Percentiles rank a stretch among this genome's conserved stretches.
Conservation (phyloP, 2,113 vertebrate species). For the Neomonachus schauinslandi region DNA sequence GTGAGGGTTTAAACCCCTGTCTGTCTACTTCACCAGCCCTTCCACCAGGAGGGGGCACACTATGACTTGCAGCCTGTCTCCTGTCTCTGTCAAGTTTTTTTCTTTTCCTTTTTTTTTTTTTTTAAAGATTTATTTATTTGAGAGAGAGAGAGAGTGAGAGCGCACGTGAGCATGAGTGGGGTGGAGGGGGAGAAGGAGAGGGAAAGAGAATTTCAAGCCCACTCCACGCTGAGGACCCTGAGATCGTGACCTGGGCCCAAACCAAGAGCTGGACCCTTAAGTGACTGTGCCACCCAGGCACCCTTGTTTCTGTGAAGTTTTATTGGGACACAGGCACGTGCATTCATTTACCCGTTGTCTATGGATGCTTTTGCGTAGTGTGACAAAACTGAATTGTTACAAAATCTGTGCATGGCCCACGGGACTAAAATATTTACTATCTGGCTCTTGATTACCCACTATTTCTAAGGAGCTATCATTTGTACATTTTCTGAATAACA, state of each 20-base stretch:
- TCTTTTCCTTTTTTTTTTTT: neutral
- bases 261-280: neutral
- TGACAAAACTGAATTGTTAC: neutral
- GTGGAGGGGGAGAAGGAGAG: too few relatives aligned
- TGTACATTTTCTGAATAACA: neutral
- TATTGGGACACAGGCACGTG: accelerated
- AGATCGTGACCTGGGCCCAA: neutral
- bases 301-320: neutral
- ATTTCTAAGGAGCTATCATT: neutral
- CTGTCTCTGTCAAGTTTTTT: neutral
- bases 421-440: neutral
- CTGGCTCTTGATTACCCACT: neutral
- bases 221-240: neutral
- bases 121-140: too few relatives aligned
- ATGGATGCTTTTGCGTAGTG: neutral
- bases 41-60: neutral
- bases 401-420: neutral
- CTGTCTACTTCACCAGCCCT: neutral
- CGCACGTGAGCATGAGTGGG: too few relatives aligned
- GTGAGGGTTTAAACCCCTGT: neutral
- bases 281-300: neutral
- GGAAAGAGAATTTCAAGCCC: neutral
- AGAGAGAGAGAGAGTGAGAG: too few relatives aligned
- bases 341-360: neutral
- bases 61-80: neutral